Evolutionary conservation across 2,888 invertebrate genomes (phyloP).

Genomic region (Tillus elongatus): DNA sequence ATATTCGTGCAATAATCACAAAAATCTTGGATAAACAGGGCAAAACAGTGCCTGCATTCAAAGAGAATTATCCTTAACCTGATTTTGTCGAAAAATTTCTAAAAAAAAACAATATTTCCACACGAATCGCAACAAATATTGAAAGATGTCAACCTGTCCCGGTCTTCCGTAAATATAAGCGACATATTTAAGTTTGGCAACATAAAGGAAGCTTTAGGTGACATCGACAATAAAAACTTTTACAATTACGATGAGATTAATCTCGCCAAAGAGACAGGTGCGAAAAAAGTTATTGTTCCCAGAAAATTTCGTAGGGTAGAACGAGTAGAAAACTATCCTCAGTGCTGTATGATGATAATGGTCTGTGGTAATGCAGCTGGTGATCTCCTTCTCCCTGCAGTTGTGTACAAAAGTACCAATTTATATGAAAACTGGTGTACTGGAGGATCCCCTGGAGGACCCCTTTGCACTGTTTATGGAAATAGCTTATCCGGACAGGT

Average conservation of each 20-base stretch:
- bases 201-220: too few species aligned
- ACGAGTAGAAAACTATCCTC: conserved; percentile 26
- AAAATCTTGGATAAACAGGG: too few species aligned
- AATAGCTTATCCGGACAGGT: conserved; percentile 18
- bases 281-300: conserved; percentile 20
- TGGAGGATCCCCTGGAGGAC: conserved; percentile 17
- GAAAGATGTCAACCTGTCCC: too few species aligned
- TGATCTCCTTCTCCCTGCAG: conserved; percentile 28
- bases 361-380: conserved; percentile 29
- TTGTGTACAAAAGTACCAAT: conserved; percentile 29
- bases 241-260: conserved; percentile 36
- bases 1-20: too few species aligned
- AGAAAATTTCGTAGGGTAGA: conserved; percentile 29
- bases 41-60: too few species aligned
- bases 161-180: too few species aligned
- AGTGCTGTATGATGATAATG: conserved; percentile 29
- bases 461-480: conserved; percentile 15
- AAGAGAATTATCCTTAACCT: too few species aligned
- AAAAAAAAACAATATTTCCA: too few species aligned
- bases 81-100: too few species aligned
- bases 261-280: conserved; percentile 31
- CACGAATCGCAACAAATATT: too few species aligned
- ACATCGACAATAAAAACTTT: too few species aligned
- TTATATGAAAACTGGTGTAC: conserved; percentile 20
- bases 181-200: too few species aligned